Evolutionary conservation across 2,113 vertebrate species (phyloP), one percentile per base, ranked within the genome.

Genomic region (Mormyrus lacerda): DNA sequence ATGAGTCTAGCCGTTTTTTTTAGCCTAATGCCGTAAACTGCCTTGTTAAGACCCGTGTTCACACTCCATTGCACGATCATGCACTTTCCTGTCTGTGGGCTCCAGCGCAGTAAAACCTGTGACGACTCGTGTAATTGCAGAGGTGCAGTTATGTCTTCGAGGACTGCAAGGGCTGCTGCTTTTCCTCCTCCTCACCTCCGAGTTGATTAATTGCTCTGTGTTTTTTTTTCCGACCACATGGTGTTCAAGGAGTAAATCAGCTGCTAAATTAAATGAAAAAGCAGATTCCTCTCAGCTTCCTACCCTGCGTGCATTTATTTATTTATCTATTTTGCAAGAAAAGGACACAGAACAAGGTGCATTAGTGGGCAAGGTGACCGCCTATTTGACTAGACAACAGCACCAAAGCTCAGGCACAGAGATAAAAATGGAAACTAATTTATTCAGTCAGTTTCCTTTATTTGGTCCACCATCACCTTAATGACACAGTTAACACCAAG

Each of bases 231-330:
- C 13, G 61, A 69, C 27, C 73, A 79, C 73, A 79, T 35, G 73
- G 73, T 79, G 35, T 79, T 79, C 35, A 42, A 42, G 31, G 73
- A 42, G 73, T 79, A 79, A 79, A 79, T 79, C 73, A 42, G 73
- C 73, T 79, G 73, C 73, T 79, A 79, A 79, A 79, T 79, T 39
- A 79, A 79, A 79, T 79, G 35, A 79, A 79, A 79, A 79, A 42
- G 35, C 73, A 79, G 35, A 79, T 79, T 42, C 73, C 73, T 39
- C 5, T 79, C 73, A 79, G 17, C 73, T 17, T 21, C 35, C 35
- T 79, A 5, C 73, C 35, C 73, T 19, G 35, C 42, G 35, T 39
- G 35, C 73, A 15, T 76, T 76, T 76, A 15, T 73, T 39, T 53
- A 53, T 53, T 21, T 53, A 55, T 55, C 7, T 55, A 2, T 55